Conservation (phyloP, 2,113 vertebrate species). For the Caretta caretta region DNA sequence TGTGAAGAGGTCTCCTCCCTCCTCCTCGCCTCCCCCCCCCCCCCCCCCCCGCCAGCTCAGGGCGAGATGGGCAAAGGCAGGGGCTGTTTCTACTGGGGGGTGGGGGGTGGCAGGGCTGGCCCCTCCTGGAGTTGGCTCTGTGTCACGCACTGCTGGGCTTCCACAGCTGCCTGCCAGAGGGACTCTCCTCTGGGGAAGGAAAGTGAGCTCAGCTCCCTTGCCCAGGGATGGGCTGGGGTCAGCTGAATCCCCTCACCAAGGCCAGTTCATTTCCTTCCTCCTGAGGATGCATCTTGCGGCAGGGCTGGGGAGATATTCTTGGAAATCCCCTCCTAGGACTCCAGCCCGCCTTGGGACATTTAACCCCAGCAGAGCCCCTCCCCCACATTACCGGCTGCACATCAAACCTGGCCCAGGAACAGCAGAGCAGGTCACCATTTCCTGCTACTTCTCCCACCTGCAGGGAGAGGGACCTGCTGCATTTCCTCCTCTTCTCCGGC, state of each 20-base stretch:
- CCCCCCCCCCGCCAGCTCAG: fast-evolving
- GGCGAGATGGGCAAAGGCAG: background rate
- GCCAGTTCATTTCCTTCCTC: background rate
- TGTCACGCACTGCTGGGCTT: background rate
- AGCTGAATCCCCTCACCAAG: background rate
- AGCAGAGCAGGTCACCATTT: background rate
- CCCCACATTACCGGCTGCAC: background rate
- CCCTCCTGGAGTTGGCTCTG: background rate
- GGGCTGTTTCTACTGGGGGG: background rate
- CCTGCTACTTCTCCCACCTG: background rate
- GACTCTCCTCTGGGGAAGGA: background rate
- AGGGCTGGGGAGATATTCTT: background rate
- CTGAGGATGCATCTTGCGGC: background rate
- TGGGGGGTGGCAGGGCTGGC: background rate
- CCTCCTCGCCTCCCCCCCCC: too few relatives aligned
- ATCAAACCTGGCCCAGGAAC: background rate
- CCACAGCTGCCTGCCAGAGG: background rate
- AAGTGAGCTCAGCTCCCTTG: background rate
- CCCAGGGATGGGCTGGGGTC: background rate
- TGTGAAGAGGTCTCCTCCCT: background rate
- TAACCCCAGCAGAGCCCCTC: background rate
- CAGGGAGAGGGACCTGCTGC: background rate
- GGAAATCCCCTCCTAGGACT: background rate
- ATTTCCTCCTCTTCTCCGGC: background rate
- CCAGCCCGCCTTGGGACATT: background rate